Percentiles rank a stretch among this genome's conserved stretches.
Conservation (phyloP, 1,140 invertebrate species). For the Pachypeltis micranthus region DNA sequence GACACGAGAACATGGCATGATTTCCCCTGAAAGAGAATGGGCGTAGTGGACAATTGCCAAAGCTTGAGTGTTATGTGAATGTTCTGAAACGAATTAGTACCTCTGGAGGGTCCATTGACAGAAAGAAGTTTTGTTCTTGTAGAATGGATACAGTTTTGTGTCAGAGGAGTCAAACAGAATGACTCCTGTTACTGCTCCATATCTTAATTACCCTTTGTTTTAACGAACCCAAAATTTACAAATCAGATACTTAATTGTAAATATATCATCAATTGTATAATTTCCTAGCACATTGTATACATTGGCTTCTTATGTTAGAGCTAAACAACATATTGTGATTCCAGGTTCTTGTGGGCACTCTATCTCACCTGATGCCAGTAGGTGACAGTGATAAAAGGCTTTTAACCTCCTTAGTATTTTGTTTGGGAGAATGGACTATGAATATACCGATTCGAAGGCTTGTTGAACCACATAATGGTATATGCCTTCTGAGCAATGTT, state of each 20-base stretch:
- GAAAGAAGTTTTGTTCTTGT: not conserved
- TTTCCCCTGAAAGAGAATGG: no score
- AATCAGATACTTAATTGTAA: no score
- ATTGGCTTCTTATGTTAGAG: conserved; percentile 25
- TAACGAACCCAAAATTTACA: no score
- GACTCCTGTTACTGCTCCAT: no score
- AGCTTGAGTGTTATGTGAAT: no score
- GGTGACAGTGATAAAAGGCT: conserved; percentile 47
- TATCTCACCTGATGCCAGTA: conserved; percentile 41
- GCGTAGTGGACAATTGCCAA: no score
- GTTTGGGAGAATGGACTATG: conserved; percentile 89
- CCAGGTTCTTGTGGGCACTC: conserved; percentile 46
- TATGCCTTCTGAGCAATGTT: conserved; percentile 44
- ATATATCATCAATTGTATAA: not conserved
- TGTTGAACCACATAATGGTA: conserved; percentile 35
- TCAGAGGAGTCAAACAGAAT: no score
- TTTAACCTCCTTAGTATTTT: conserved; percentile 70
- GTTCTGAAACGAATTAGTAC: no score
- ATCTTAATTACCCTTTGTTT: no score
- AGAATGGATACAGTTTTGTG: not conserved
- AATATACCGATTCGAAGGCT: conserved; percentile 44
- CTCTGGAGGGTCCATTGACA: conserved; percentile 32
- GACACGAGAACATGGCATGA: no score
- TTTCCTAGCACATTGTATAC: not conserved
- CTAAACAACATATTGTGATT: no score